Conservation (phyloP, 2,797 vertebrate genomes). For the Champsocephalus gunnari region DNA sequence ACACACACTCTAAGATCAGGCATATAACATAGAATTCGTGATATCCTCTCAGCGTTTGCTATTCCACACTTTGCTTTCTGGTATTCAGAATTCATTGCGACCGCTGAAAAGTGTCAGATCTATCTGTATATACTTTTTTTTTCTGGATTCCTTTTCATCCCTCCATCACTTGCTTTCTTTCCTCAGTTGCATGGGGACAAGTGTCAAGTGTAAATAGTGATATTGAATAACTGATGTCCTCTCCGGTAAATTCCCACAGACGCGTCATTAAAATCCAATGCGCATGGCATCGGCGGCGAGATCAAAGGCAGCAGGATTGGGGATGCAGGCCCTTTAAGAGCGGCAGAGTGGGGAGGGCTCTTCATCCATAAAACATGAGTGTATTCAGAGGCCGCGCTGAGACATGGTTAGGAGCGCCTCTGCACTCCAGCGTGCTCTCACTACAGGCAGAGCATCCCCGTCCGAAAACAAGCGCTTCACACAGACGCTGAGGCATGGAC, state of each 20-base stretch:
- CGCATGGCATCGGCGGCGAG: conserved; percentile 30
- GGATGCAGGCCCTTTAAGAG: conserved; percentile 83
- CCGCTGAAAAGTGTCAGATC: conserved; percentile 40
- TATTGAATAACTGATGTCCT: conserved; percentile 31
- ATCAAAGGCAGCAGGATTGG: conserved; percentile 64
- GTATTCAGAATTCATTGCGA: conserved; percentile 53
- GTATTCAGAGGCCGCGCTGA: conserved; percentile 85
- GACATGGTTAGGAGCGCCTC: conserved; percentile 85
- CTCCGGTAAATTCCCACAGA: conserved; percentile 42
- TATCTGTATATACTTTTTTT: conserved; percentile 22
- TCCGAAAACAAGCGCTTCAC: conserved; percentile 28
- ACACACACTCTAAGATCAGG: conserved; percentile 4
- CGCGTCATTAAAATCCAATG: conserved; percentile 42
- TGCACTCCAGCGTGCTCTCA: conserved; percentile 68
- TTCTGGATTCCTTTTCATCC: conserved; percentile 29
- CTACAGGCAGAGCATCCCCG: conserved; percentile 52
- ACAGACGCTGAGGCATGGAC: conserved; percentile 64
- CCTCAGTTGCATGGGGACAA: conserved; percentile 18
- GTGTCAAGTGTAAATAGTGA: conserved; percentile 18
- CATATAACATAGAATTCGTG: conserved; percentile 14
- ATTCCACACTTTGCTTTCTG: conserved; percentile 17
- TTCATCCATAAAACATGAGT: conserved; percentile 91
- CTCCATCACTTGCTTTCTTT: conserved; percentile 19
- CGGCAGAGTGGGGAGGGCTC: conserved; percentile 64
- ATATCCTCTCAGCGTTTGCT: conserved; percentile 35